These are phyloP conservation scores for Hirundichthys speculiger DNA, from an alignment of 2,113 vertebrate genomes.

Conservation along the genomic window DNA sequence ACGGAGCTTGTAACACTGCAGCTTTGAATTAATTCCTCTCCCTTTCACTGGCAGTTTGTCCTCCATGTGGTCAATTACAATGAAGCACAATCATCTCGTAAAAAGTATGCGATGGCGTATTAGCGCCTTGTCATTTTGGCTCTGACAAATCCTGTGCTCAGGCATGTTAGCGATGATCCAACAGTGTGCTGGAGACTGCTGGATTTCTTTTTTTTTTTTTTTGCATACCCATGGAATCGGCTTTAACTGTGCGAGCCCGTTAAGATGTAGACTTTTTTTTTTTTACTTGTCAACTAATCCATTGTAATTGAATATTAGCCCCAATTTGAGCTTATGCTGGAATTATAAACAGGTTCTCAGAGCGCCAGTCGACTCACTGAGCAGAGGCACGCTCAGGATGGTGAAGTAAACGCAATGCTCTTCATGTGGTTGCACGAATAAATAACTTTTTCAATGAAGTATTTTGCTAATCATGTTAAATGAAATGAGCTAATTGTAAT, in stretches of 20 bases:
- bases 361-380: slow-evolving; percentile 50
- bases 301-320: slow-evolving; percentile 80
- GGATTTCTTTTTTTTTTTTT: slow-evolving; percentile 7
- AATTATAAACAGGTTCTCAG: slow-evolving; percentile 67
- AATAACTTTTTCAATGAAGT: slow-evolving; percentile 68
- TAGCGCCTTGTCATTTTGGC: slow-evolving; percentile 44
- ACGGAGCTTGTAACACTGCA: slow-evolving; percentile 28
- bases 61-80: slow-evolving; percentile 49
- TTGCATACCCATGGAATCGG: slow-evolving; percentile 70
- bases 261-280: slow-evolving; percentile 63
- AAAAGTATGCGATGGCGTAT: slow-evolving; percentile 55
- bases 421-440: slow-evolving; percentile 39
- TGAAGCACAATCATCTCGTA: slow-evolving; percentile 32
- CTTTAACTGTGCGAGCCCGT: slow-evolving; percentile 67
- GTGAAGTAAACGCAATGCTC: slow-evolving; percentile 43
- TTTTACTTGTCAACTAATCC: slow-evolving; percentile 64
- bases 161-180: slow-evolving; percentile 51
- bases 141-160: slow-evolving; percentile 57
- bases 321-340: slow-evolving; percentile 64
- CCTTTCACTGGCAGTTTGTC: slow-evolving; percentile 36
- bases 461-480: slow-evolving; percentile 72
- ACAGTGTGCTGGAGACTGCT: slow-evolving; percentile 20
- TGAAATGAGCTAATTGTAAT: slow-evolving; percentile 79
- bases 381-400: slow-evolving; percentile 31
- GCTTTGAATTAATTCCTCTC: slow-evolving; percentile 52